Base-by-base conservation (phyloP, 2,113 vertebrate genomes). In the Phoxinus phoxinus region DNA sequence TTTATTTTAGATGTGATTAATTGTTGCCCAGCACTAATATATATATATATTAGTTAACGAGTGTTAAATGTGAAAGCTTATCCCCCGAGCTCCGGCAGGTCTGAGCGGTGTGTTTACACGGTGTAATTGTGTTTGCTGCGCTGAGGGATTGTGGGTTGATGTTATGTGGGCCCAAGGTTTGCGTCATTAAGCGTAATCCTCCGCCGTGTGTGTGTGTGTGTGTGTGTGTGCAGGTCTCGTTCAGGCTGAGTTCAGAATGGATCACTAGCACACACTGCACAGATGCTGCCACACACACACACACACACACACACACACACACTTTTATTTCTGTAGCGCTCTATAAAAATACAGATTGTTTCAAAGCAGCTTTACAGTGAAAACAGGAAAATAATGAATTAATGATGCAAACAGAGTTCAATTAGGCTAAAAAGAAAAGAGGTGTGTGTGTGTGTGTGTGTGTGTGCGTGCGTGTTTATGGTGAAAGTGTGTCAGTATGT, bases 91-190 rank as follows among this genome's bases (percentile, higher is more conserved):
- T 53, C 5, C 6, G 48, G 48, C 48, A 51, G 48, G 48, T 4
- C 4, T 51, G 58, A n/a, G 1, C 58, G n/a, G 23, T 25, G 63
- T 67, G 63, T 67, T 67, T 32, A 30, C 1, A 0, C 27, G 0
- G 27, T 30, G 17, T 30, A 17, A 32, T 8, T 11, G 59, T 10
- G 59, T 65, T 13, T 9, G 30, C 27, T 69, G 46, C 19, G 6
- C 2, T 27, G 53, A 76, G 78, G 11, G 69, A 8, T 17, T 35
- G 48, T 83, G 59, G 86, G 12, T 85, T 30, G 84, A 10, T 79
- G 86, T 74, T 37, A 61, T 84, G 65, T 88, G 73, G 84, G 77
- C 23, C 35, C 32, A 51, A 58, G 81, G 53, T 89, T 85, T 89
- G 80, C 74, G 30, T 89, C 86, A 87, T 87, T 84, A 86, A 71